phyloP scores from a whole-genome alignment of 2,113 vertebrate genomes.

The Nycticryphes semicollaris region DNA sequence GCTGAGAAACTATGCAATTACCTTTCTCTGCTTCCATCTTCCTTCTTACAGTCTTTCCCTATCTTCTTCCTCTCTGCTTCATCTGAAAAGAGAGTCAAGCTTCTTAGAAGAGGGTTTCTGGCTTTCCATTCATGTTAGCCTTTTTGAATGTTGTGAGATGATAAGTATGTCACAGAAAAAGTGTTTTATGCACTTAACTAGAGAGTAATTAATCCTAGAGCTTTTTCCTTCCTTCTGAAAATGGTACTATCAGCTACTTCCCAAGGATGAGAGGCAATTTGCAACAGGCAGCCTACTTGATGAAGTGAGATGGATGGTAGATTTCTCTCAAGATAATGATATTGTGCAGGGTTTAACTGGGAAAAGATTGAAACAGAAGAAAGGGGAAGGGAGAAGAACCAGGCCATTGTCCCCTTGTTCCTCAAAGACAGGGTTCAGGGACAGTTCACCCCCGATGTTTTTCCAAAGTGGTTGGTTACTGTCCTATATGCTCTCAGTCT shows the following conservation, averaged over 20 bases:
- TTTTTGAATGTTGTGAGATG: not conserved
- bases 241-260: not conserved
- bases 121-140: not conserved
- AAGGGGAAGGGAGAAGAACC: not conserved
- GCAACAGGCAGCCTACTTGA: not conserved
- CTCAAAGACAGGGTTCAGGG: not conserved
- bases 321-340: not conserved
- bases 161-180: not conserved
- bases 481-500: not conserved
- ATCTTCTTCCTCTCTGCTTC: not conserved
- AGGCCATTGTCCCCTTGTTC: not conserved
- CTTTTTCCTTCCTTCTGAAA: not conserved
- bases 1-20: not conserved
- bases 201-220: not conserved
- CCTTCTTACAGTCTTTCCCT: not conserved
- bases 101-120: not conserved
- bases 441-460: not conserved
- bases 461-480: not conserved
- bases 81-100: not conserved
- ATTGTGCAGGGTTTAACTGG: not conserved
- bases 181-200: not conserved
- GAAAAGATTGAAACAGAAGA: not conserved
- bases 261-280: not conserved
- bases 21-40: not conserved
- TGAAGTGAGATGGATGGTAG: not conserved